A percentile compares a stretch with the other conserved stretches of the same genome.
Conservation (phyloP, 2,113 vertebrate genomes). For the Pycnonotus jocosus region DNA sequence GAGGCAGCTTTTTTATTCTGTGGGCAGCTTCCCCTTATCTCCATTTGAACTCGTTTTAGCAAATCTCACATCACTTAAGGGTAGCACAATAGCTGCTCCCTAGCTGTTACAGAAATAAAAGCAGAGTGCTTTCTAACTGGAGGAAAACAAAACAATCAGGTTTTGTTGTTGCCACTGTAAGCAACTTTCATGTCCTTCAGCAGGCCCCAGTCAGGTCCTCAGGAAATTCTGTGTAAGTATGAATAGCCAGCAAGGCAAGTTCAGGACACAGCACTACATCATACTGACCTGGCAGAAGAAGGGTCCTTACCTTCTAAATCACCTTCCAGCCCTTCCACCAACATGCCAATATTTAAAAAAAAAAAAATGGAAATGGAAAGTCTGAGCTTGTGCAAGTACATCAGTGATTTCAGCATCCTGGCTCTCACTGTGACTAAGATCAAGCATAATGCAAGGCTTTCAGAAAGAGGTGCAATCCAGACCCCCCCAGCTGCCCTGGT, state of each 20-base stretch:
- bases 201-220: not conserved
- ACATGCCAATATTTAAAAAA: not conserved
- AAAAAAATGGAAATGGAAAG: not conserved
- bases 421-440: not conserved
- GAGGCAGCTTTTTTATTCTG: not conserved
- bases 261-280: not conserved
- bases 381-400: not conserved
- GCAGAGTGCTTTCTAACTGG: not conserved
- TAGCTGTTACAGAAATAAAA: not conserved
- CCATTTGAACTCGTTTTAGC: not conserved
- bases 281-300: not conserved
- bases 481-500: not conserved
- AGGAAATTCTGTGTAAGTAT: not conserved
- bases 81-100: not conserved
- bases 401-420: not conserved
- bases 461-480: not conserved
- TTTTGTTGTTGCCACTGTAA: not conserved
- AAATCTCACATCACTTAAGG: not conserved
- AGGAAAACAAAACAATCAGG: not conserved
- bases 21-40: not conserved
- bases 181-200: not conserved
- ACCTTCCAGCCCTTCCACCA: not conserved
- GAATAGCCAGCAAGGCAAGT: not conserved
- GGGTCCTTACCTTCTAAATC: not conserved
- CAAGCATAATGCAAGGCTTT: not conserved